Percentiles rank a stretch among this genome's conserved stretches.
Conservation (phyloP, 1,140 invertebrate genomes). For the Drosophila jambulina region DNA sequence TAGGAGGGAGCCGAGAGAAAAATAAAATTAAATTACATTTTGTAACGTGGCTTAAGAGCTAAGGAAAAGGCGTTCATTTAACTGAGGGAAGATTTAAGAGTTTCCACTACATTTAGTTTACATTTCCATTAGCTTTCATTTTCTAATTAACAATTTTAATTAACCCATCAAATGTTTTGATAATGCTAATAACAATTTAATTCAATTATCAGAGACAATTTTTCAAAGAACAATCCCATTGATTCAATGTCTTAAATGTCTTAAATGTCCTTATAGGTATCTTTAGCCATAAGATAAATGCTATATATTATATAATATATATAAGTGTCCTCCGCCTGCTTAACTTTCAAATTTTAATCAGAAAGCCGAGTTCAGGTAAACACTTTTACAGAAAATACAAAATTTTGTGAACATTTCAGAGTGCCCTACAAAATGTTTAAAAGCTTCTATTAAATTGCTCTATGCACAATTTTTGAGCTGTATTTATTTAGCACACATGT, state of each 20-base stretch:
- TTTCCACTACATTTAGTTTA: background rate
- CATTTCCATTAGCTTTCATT: no score
- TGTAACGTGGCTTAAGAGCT: background rate
- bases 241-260: no score
- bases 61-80: background rate
- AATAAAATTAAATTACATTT: conserved; percentile 10
- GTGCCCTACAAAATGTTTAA: background rate
- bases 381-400: background rate
- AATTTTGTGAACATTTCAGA: background rate
- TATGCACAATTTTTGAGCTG: background rate
- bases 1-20: background rate
- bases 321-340: background rate
- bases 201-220: no score
- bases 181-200: background rate
- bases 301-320: no score
- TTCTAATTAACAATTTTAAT: background rate
- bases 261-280: background rate
- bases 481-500: conserved; percentile 30
- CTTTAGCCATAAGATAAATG: background rate
- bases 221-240: no score
- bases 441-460: conserved; percentile 7
- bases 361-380: background rate
- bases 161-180: no score
- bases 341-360: background rate
- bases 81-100: background rate